Evolutionary conservation across 2,888 invertebrate genomes (phyloP).

Genomic region (Luperina testacea): DNA sequence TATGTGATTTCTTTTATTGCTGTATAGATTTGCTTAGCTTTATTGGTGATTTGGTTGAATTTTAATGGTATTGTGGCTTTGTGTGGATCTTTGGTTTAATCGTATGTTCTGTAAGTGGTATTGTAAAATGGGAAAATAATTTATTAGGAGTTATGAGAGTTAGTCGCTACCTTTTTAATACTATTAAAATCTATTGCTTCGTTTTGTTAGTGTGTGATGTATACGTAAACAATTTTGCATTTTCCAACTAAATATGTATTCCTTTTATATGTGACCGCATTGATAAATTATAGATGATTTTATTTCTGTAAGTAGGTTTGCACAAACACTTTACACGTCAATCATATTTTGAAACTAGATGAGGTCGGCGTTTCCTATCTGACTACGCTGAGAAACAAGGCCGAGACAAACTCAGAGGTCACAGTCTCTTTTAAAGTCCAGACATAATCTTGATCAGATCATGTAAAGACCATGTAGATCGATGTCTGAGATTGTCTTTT

Average conservation of each 20-base stretch:
- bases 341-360: too few relatives aligned
- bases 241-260: not conserved
- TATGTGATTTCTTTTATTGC: conserved; percentile 70
- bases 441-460: too few relatives aligned
- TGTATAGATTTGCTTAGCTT: conserved; percentile 61
- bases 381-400: too few relatives aligned
- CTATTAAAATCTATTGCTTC: not conserved
- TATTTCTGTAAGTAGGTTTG: too few relatives aligned
- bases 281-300: too few relatives aligned
- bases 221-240: not conserved
- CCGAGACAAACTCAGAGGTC: too few relatives aligned
- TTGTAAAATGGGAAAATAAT: conserved; percentile 7
- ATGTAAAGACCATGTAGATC: too few relatives aligned
- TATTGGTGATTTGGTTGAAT: conserved; percentile 49
- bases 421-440: too few relatives aligned
- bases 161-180: not conserved
- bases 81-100: conserved; percentile 27
- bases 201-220: not conserved
- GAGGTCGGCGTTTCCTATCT: too few relatives aligned
- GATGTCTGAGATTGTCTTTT: too few relatives aligned
- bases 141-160: not conserved
- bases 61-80: conserved; percentile 40
- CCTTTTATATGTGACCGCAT: not conserved
- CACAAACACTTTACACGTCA: too few relatives aligned
- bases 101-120: conserved; percentile 2